Base-by-base conservation (phyloP, 2,888 invertebrate species). In the Drosophila mayaguana region DNA sequence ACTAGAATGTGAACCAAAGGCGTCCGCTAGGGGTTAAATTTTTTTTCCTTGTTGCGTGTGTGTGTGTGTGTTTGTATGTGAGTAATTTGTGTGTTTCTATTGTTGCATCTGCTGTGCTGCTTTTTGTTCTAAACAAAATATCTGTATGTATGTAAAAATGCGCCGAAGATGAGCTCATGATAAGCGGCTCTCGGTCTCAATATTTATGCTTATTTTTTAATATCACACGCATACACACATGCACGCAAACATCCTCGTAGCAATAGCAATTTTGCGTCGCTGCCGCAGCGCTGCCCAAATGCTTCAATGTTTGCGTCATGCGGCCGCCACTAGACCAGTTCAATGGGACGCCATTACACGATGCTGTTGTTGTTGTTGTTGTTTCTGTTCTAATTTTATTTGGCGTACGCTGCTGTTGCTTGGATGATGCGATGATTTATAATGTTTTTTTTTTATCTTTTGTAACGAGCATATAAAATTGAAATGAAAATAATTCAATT, bases 1-100 rank as follows among this genome's bases (percentile, higher is more conserved):
- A 80, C 55, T 63, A 72, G 69, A 82, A 59, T 43, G 25, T 16
- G 54, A 34, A 28, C 32, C 16, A 43, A 55, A 56, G n/a, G 43
- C 60, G 28, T 32, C 51, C 25, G 48, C 83, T 83, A 78, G 74
- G 82, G 82, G 82, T 82, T 82, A 77, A n/a, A n/a, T n/a, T 60
- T 75, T 78, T 78, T 81, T 81, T 73, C 48, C 45, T 22, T 34
- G 16, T 54, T 46, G 42, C 48, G 22, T 46, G 28, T 40, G 20
- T 50, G 34, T 59, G 14, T 43, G 20, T 43, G n/a, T 55, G 51
- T 57, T 25, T 53, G 28, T 46, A 18, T 75, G 11, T 53, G 14
- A 68, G 28, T 28, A 46, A 22, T 46, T 25, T 63, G 43, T 43
- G n/a, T 65, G 32, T 28, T 42, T 48, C 32, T 60, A 59, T 55